Evolutionary conservation across 2,113 vertebrate species (phyloP), one percentile per base, ranked within the genome.

Genomic region (Hylia prasina): DNA sequence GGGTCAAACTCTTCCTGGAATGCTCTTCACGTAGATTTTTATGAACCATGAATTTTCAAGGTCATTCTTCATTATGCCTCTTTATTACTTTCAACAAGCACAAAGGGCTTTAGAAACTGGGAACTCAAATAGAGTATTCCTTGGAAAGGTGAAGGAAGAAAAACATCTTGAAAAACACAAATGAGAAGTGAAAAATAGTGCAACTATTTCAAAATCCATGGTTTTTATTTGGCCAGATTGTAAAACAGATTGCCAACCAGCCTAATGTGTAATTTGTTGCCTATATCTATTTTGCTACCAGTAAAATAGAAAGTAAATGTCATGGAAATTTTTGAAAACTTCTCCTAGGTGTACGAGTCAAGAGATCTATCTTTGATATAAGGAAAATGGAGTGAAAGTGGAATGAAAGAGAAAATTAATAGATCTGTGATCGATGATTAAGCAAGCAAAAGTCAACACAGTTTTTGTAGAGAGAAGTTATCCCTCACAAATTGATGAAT

Each of bases 191-290:
- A 57, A 70, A 89, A 86, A 79, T 11, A 47, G 4, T 42, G 42
- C 23, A 87, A 80, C 44, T 33, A 2, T 5, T 39, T 77, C 44
- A 68, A n/a, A 82, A 79, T 89, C 33, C 22, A 10, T 80, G 28
- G 4, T 17, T 87, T 93, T 37, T 61, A 14, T 86, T 77, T 68
- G 48, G 48, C 63, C 72, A 89, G 63, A 91, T 72, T 93, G 53
- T 39, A 83, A 93, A 94, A 71, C 84, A 93, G 91, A 93, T 93
- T 91, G 77, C 35, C 63, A 68, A 71, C 39, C 13, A 91, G 35
- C 39, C 58, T 76, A 75, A 31, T 33, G 19, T 76, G 14, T 30
- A 76, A 76, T 63, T 35, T 86, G 50, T 50, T 80, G 35, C 44
- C 87, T 68, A 68, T 83, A 86, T 45, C 44, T 58, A 48, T 56